Evolutionary conservation across 2,888 invertebrate species (phyloP).

Genomic region (Diloba caeruleocephala): DNA sequence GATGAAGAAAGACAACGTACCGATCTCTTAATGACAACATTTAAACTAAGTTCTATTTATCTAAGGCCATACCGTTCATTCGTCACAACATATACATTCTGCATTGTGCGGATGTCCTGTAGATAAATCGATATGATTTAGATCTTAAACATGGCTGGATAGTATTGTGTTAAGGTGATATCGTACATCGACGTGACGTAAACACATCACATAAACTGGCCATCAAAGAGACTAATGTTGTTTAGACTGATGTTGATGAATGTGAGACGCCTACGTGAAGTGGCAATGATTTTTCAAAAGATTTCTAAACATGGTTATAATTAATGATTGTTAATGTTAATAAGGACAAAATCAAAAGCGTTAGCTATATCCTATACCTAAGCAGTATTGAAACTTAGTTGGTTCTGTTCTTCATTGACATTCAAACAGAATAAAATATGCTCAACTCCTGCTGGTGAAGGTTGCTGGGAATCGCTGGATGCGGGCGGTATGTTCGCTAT

Average conservation of each 20-base stretch:
- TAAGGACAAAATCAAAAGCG: neutral
- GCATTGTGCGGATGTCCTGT: conserved; percentile 16
- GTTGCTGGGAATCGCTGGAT: too few relatives aligned
- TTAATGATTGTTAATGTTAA: neutral
- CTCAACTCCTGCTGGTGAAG: too few relatives aligned
- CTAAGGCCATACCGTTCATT: too few relatives aligned
- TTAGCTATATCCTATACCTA: too few relatives aligned
- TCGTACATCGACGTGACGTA: conserved; percentile 21
- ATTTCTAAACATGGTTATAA: conserved; percentile 5
- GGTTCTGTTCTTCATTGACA: too few relatives aligned
- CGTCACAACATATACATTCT: too few relatives aligned
- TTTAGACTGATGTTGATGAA: conserved; percentile 23
- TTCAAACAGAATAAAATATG: too few relatives aligned
- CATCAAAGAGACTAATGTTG: conserved; percentile 19
- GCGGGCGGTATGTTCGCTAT: too few relatives aligned
- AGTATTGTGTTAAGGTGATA: conserved; percentile 40
- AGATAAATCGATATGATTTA: conserved; percentile 41
- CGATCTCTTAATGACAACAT: conserved; percentile 8
- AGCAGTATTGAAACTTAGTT: too few relatives aligned
- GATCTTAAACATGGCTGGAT: conserved; percentile 22
- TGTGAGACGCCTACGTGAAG: conserved; percentile 2
- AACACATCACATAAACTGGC: conserved; percentile 6
- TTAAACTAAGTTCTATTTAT: too few relatives aligned
- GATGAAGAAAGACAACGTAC: too few relatives aligned
- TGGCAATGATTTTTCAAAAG: conserved; percentile 17